Conservation (phyloP, 1,140 invertebrate species). For the Conopomorpha cramerella region DNA sequence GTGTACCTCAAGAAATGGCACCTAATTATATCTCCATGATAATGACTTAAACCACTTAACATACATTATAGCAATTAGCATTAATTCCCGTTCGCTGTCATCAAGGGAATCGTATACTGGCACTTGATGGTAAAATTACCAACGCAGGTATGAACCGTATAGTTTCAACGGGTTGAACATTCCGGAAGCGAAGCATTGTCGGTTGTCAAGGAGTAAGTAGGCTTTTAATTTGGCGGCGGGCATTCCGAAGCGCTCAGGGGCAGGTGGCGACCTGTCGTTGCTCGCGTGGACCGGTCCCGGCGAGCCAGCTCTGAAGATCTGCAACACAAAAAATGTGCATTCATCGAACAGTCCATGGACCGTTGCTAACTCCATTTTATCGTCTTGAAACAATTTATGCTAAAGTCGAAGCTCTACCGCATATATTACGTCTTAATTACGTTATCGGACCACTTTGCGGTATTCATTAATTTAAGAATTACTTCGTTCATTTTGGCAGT, state of each 20-base stretch:
- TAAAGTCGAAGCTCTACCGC: background rate
- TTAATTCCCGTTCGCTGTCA: no score
- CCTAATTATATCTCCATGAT: no score
- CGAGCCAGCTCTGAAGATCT: background rate
- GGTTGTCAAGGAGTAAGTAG: slow-evolving; percentile 5
- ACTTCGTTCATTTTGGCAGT: no score
- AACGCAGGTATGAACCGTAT: no score
- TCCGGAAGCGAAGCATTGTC: slow-evolving; percentile 10
- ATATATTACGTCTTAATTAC: slow-evolving; percentile 14
- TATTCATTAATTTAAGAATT: slow-evolving; percentile 9
- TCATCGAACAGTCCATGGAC: slow-evolving; percentile 4
- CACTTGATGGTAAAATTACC: no score
- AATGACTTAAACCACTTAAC: no score
- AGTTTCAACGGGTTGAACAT: no score
- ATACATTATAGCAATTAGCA: no score
- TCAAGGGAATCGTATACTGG: no score
- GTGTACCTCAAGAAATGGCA: no score
- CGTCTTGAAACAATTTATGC: slow-evolving; percentile 5
- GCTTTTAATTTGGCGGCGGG: slow-evolving; percentile 19
- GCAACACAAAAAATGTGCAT: slow-evolving; percentile 19
- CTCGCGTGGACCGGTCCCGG: slow-evolving; percentile 20
- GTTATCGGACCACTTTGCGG: slow-evolving; percentile 10
- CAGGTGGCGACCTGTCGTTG: slow-evolving; percentile 41
- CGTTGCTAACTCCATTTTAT: background rate
- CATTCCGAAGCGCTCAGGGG: slow-evolving; percentile 18